Evolutionary conservation across 2,888 invertebrate species (phyloP).

Genomic region (Scaptomyza caliginosa): DNA sequence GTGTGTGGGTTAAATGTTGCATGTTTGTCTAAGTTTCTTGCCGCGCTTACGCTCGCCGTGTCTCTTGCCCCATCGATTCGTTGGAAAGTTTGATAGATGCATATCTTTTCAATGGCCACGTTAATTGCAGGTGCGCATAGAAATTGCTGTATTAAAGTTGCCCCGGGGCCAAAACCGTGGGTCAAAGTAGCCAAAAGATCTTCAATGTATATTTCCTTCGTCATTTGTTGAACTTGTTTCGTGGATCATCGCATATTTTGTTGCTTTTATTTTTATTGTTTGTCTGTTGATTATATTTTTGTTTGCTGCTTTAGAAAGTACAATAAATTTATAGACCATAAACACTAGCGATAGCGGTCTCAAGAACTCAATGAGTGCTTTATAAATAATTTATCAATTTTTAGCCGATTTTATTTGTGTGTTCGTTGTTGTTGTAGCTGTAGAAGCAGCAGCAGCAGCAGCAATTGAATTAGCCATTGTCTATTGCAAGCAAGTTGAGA

Average conservation of each 20-base stretch:
- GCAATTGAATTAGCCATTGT: constrained; percentile 73
- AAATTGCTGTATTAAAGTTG: constrained; percentile 71
- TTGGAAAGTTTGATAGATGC: constrained; percentile 59
- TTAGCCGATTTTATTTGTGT: constrained; percentile 23
- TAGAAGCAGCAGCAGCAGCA: constrained; percentile 26
- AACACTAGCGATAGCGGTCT: constrained; percentile 52
- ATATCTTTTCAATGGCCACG: constrained; percentile 60
- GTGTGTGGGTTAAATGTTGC: constrained; percentile 48
- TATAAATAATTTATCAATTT: constrained; percentile 77
- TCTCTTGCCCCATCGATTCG: constrained; percentile 22
- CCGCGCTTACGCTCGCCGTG: too few relatives aligned
- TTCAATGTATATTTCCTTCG: not conserved
- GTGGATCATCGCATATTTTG: constrained; percentile 2
- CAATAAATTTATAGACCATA: constrained; percentile 74
- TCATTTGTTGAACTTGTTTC: constrained; percentile 8
- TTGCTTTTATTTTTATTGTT: constrained; percentile 27
- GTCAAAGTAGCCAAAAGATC: constrained; percentile 29
- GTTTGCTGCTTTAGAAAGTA: constrained; percentile 54
- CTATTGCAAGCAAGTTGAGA: constrained; percentile 38
- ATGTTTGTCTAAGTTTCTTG: constrained; percentile 22
- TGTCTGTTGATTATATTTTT: constrained; percentile 16
- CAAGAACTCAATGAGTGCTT: constrained; percentile 26
- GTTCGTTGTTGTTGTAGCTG: constrained; percentile 8
- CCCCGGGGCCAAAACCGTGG: constrained; percentile 31
- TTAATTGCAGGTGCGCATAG: constrained; percentile 70